These are phyloP conservation scores for Melanerpes aurifrons DNA, from an alignment of 2,113 vertebrate genomes.

Conservation along the genomic window DNA sequence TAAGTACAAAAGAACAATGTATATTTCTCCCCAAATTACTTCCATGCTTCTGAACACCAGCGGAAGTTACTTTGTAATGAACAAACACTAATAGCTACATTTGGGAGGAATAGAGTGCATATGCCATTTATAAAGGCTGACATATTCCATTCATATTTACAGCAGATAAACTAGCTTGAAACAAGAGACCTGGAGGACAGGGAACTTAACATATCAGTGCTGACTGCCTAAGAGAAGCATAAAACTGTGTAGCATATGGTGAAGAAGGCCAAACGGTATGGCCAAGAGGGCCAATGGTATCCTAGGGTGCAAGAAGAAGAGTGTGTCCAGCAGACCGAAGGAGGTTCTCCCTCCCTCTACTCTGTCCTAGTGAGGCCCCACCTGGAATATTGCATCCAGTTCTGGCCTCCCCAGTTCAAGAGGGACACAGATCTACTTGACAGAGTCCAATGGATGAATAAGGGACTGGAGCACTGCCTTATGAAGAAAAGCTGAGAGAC, in stretches of 20 bases:
- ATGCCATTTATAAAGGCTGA: slow-evolving; percentile 44
- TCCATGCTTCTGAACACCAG: slow-evolving; percentile 50
- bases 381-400: no score
- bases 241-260: background rate
- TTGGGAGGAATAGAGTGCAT: slow-evolving; percentile 17
- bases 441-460: no score
- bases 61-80: slow-evolving; percentile 57
- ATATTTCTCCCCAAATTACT: slow-evolving; percentile 46
- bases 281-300: no score
- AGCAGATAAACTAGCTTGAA: slow-evolving; percentile 45
- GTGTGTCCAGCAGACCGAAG: no score
- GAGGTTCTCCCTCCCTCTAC: no score
- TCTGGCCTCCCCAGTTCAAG: no score
- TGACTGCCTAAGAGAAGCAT: background rate
- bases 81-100: slow-evolving; percentile 59
- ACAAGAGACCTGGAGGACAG: background rate
- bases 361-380: no score
- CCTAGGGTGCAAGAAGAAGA: no score
- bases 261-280: no score
- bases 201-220: background rate
- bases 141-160: slow-evolving; percentile 5
- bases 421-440: no score
- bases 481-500: no score
- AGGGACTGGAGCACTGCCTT: no score
- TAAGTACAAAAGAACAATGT: slow-evolving; percentile 37